phyloP scores from a whole-genome alignment of 2,888 invertebrate genomes.

The Drosophila setosimentum region DNA sequence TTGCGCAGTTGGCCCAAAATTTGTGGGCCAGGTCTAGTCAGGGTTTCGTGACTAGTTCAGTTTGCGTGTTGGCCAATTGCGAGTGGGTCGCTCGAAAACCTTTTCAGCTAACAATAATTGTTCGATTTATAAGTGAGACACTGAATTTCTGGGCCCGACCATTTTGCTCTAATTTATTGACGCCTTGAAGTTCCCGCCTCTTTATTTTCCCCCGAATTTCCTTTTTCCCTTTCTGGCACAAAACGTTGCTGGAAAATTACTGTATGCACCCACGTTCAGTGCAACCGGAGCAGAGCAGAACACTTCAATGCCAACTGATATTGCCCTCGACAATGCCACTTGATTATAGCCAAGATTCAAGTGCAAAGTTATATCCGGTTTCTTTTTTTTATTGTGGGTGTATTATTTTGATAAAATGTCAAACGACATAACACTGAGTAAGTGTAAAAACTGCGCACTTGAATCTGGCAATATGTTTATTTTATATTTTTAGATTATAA shows the following conservation, averaged over 20 bases:
- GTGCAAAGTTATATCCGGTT: constrained; percentile 32
- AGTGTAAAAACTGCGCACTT: constrained; percentile 13
- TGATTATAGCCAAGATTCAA: constrained; percentile 61
- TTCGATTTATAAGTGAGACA: constrained; percentile 64
- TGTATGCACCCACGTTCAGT: constrained; percentile 55
- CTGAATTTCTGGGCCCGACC: constrained; percentile 30
- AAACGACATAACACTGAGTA: constrained; percentile 25
- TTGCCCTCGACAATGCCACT: constrained; percentile 52
- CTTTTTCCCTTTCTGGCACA: neutral
- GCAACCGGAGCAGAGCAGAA: constrained; percentile 7
- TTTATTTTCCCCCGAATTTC: constrained; percentile 12
- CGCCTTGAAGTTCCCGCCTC: constrained; percentile 65
- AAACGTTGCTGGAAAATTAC: constrained; percentile 24
- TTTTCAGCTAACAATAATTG: constrained; percentile 63
- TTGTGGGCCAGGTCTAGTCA: constrained; percentile 30
- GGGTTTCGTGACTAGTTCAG: constrained; percentile 62
- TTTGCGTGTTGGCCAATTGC: constrained; percentile 65
- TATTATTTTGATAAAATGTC: constrained; percentile 28
- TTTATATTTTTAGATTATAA: neutral
- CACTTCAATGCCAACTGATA: constrained; percentile 47
- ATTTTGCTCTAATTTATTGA: constrained; percentile 72
- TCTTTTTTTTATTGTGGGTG: constrained; percentile 33
- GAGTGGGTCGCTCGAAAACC: constrained; percentile 54
- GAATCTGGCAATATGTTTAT: neutral
- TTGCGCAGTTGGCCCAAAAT: constrained; percentile 43